phyloP scores from a whole-genome alignment of 2,888 invertebrate genomes.

The Thymelicus sylvestris region DNA sequence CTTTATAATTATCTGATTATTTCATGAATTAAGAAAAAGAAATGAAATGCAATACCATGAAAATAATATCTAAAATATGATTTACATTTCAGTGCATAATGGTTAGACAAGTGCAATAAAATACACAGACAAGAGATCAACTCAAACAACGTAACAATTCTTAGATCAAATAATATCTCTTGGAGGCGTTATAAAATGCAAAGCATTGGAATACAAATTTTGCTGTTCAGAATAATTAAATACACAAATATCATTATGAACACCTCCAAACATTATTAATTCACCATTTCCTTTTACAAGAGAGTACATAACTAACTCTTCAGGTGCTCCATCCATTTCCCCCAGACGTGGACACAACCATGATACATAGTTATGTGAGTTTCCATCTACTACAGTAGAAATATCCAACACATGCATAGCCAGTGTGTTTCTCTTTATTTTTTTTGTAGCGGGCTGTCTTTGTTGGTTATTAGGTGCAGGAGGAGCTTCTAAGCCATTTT shows the following conservation, averaged over 20 bases:
- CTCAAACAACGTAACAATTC: not conserved
- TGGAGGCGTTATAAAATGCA: conserved; percentile 91
- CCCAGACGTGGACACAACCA: conserved; percentile 89
- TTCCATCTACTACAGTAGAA: conserved; percentile 87
- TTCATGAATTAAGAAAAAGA: not conserved
- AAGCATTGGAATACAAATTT: conserved; percentile 89
- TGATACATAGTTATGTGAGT: conserved; percentile 86
- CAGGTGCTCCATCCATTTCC: conserved; percentile 89
- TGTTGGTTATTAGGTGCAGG: conserved; percentile 63
- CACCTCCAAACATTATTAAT: conserved; percentile 98
- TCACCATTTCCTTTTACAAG: conserved; percentile 96
- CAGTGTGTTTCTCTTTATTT: conserved; percentile 87
- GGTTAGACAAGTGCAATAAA: conserved; percentile 14
- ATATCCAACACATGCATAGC: conserved; percentile 95
- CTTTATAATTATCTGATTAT: not conserved
- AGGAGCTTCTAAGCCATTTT: conserved; percentile 69
- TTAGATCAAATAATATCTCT: conserved; percentile 85
- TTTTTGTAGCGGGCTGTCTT: conserved; percentile 81
- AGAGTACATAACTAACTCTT: conserved; percentile 95
- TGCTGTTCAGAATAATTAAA: conserved; percentile 85
- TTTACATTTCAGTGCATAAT: not conserved
- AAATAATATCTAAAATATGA: not conserved
- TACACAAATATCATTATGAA: conserved; percentile 90
- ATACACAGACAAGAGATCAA: conserved; percentile 12
- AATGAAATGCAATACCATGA: not conserved